Evolutionary conservation across 64 coral and sea anemone species (phyloP), one percentile per base, ranked within the genome.

Genomic region (Montipora capricornis): DNA sequence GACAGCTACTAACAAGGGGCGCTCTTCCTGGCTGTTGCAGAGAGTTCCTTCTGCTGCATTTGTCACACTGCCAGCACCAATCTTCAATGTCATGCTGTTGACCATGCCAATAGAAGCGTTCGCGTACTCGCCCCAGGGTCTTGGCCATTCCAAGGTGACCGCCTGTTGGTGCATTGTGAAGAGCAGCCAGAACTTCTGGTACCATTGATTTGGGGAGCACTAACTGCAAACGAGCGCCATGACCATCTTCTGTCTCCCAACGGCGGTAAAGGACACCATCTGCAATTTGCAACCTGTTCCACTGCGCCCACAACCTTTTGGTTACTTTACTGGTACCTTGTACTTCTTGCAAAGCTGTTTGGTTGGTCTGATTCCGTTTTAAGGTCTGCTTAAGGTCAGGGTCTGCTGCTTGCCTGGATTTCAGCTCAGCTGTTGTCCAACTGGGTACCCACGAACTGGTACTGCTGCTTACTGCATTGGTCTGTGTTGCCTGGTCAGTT

Each of bases 291-390:
- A 91, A 75, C 17, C 4, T 4, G 24, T 81, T 67, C 79, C 68
- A 83, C 22, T 91, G 62, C 10, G 77, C 79, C 77, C 90, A 91
- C 64, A 74, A 17, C 55, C 37, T 66, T 7, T 79, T 89, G 29
- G 51, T 89, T 2, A 9, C 58, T 64, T 49, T 77, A 22, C 75
- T 89, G 11, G n/a, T 47, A 46, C 14, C 19, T 0, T 3, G 53
- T 57, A 57, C 53, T 57, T 89, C 73, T 17, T 11, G 44, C 13
- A 19, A 14, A 8, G 57, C 5, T 2, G 64, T 15, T 26, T 68
- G 75, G 62, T 8, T 19, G 7, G 77, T 47, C 48, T 60, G 37
- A 47, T 81, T 29, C 68, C 53, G 44, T 15, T 80, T 67, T 60
- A 29, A 80, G 14, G 8, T 1, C 44, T 47, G 55, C 15, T 19